These are phyloP conservation scores for Lacerta bilineata DNA, from an alignment of 2,797 vertebrate species.

Conservation along the genomic window DNA sequence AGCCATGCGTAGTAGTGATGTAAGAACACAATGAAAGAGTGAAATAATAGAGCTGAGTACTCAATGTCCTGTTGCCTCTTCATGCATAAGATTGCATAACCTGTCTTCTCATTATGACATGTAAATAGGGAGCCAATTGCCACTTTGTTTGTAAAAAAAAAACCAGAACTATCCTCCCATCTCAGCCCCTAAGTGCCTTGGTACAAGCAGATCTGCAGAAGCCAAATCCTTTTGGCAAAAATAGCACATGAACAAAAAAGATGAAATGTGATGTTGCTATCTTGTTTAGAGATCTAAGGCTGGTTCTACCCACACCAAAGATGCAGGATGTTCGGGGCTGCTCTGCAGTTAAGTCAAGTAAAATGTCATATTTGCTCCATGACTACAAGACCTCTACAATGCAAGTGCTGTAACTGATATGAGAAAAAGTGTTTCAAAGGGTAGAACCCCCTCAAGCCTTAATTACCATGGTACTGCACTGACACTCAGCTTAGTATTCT, in stretches of 20 bases:
- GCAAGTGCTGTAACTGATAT: neutral
- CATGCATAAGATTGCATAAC: neutral
- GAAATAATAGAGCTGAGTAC: neutral
- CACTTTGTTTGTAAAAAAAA: neutral
- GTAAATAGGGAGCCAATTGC: neutral
- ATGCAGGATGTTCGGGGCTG: neutral
- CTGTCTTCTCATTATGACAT: neutral
- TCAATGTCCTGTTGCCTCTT: neutral
- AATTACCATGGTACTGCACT: neutral
- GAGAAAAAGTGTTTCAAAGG: neutral
- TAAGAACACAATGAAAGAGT: neutral
- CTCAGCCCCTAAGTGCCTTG: neutral
- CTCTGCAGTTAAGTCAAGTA: neutral
- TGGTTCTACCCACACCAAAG: neutral
- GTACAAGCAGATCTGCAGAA: conserved; percentile 20
- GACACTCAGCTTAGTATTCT: neutral
- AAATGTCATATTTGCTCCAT: neutral
- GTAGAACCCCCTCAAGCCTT: neutral
- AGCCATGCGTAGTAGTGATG: neutral
- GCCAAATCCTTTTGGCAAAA: conserved; percentile 15
- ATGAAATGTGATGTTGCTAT: conserved; percentile 19
- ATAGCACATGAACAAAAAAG: conserved; percentile 26
- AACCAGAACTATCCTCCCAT: neutral
- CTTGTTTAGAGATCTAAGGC: conserved; percentile 4
- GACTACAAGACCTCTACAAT: neutral